Evolutionary conservation across 1,140 invertebrate genomes (phyloP), one percentile per base, ranked within the genome.

Genomic region (Leptinotarsa lineolata): DNA sequence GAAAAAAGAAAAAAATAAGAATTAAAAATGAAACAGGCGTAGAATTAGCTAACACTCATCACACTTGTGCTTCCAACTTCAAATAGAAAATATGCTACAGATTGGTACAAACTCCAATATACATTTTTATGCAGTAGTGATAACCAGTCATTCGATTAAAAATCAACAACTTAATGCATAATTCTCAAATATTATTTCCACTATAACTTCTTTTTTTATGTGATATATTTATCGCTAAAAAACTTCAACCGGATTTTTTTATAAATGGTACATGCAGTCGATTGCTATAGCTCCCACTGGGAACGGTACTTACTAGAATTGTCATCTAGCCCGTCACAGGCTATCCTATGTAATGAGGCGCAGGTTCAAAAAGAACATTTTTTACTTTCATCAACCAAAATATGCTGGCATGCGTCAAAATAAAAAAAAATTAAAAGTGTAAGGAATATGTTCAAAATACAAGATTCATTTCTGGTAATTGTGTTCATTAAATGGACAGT

Each of bases 291-390:
- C 48, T 15, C 20, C 61, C 61, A n/a, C 13, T n/a, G 22, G 54
- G n/a, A 60, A 60, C 22, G 85, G 87, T 89, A 89, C 88, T 89
- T 89, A 89, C 88, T 87, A 86, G 21, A 48, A 68, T 30, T 85
- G 85, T 83, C 84, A 81, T 81, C 85, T 86, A 88, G 86, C 88
- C 88, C 46, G 86, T 85, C 67, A 63, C 86, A 87, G 87, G 87
- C 87, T 88, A 88, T 68, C 88, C 88, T 89, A 89, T 63, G 67
- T 88, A 88, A 88, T 88, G 88, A 87, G 87, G 87, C 87, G 88
- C 87, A 88, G 81, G 86, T 88, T 88, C 88, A 87, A 89, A 88
- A 89, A 89, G 86, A 87, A 89, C 87, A 88, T 87, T 88, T 63
- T 68, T 84, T 83, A 82, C 81, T 81, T 80, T 76, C 68, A 75